phyloP scores from a whole-genome alignment of 1,140 invertebrate genomes.

The Ridgeia piscesae region DNA sequence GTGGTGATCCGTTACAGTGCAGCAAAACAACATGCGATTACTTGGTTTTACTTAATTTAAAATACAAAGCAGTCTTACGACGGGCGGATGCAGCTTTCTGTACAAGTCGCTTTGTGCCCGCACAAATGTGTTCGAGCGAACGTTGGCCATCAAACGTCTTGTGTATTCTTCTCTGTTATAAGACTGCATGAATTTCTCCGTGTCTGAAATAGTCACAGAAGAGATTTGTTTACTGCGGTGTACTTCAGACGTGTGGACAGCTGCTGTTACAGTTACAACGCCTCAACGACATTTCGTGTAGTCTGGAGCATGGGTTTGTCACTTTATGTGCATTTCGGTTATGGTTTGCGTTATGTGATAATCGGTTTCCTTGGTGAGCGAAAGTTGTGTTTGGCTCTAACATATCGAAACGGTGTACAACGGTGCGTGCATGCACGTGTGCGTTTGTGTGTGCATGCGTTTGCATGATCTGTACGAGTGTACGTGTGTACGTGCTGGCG shows the following conservation, averaged over 20 bases:
- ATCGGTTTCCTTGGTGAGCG: no score
- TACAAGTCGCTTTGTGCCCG: conserved; percentile 50
- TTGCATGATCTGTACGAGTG: no score
- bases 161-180: background rate
- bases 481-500: no score
- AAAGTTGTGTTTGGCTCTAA: no score
- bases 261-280: background rate
- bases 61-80: conserved; percentile 25
- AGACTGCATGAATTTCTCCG: background rate
- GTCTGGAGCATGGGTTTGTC: background rate
- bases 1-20: background rate
- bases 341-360: no score
- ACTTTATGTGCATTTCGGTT: no score
- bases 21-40: background rate
- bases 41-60: background rate
- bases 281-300: background rate
- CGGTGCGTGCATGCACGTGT: no score
- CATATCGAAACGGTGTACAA: no score
- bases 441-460: no score
- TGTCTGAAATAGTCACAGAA: background rate
- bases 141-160: background rate
- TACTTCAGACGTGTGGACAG: background rate
- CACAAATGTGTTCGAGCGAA: conserved; percentile 36
- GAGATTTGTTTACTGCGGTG: background rate
- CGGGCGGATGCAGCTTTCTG: conserved; percentile 46